phyloP scores from a whole-genome alignment of 1,140 invertebrate genomes.

The Holotrichia oblita region DNA sequence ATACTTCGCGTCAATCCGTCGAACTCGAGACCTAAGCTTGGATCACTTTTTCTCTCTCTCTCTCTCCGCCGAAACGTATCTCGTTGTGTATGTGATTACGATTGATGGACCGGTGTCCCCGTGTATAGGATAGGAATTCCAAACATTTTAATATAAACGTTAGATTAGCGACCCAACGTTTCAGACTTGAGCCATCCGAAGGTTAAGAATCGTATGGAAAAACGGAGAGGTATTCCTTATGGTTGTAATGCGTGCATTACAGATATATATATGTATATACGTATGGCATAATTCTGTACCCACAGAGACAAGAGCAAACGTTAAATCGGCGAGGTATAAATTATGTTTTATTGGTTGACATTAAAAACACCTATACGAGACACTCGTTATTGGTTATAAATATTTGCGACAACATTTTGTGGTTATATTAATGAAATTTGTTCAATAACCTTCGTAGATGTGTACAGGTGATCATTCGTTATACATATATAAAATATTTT shows the following conservation, averaged over 20 bases:
- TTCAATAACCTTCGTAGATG: not conserved
- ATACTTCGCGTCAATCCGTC: not conserved
- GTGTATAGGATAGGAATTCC: conserved; percentile 16
- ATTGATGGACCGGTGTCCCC: conserved; percentile 23
- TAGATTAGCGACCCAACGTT: conserved; percentile 8
- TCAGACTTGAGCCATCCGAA: not conserved
- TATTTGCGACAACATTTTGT: conserved; percentile 6
- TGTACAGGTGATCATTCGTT: too few species aligned
- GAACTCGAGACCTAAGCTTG: too few species aligned
- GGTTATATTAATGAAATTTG: conserved; percentile 24
- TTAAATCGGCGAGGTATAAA: conserved; percentile 5
- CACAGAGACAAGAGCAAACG: not conserved
- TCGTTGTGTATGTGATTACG: conserved; percentile 4
- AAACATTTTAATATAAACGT: conserved; percentile 40
- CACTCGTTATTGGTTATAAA: conserved; percentile 5
- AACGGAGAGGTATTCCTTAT: too few species aligned
- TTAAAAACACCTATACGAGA: conserved; percentile 15
- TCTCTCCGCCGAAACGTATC: not conserved
- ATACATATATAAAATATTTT: too few species aligned
- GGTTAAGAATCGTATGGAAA: not conserved
- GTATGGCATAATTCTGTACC: not conserved
- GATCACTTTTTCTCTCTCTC: too few species aligned
- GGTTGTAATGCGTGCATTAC: not conserved
- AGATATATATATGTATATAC: too few species aligned
- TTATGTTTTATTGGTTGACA: conserved; percentile 28